Evolutionary conservation across 2,888 invertebrate genomes (phyloP), one percentile per base, ranked within the genome.

Genomic region (Lordiphosa andalusiaca): DNA sequence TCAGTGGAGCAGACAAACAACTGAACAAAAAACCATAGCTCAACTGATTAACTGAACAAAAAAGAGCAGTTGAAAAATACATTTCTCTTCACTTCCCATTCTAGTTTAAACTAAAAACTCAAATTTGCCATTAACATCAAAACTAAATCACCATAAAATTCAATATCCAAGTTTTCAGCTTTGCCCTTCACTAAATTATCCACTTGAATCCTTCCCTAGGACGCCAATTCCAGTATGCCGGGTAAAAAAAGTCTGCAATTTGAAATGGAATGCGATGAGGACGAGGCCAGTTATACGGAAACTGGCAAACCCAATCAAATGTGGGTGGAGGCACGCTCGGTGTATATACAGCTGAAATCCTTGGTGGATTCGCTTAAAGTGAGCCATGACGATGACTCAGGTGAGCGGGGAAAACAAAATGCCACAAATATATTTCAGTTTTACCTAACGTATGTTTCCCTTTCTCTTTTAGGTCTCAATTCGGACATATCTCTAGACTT

Each of bases 231-330:
- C 4, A 87, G 73, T 52, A 78, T 83, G 54, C 78, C 86, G 72
- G 87, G 90, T 73, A 83, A 90, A 86, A 86, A 91, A 87, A 96
- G 97, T 19, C 91, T 98, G 59, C 95, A 96, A 86, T 96, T 95
- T 70, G 97, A 98, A 91, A 95, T 98, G 93, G 96, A 97, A 88
- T 92, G 94, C 49, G 93, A 93, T 73, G 94, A 94, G 61, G 93
- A 92, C n/a, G 91, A 92, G 44, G 89, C 89, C 6, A 90, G 90
- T 50, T 88, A 87, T 46, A 89, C 90, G 9, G 89, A 86, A 86
- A 80, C 81, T 30, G 88, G 87, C 77, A 84, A 88, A 85, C 70
- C 89, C 70, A 86, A 90, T 86, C 91, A 93, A 92, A 90, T 92
- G 90, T 88, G 92, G 72, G 91, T 91, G 44, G 94, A 94, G 75